Evolutionary conservation across 2,113 vertebrate genomes (phyloP), one percentile per base, ranked within the genome.

Genomic region (Phaethornis superciliosus): DNA sequence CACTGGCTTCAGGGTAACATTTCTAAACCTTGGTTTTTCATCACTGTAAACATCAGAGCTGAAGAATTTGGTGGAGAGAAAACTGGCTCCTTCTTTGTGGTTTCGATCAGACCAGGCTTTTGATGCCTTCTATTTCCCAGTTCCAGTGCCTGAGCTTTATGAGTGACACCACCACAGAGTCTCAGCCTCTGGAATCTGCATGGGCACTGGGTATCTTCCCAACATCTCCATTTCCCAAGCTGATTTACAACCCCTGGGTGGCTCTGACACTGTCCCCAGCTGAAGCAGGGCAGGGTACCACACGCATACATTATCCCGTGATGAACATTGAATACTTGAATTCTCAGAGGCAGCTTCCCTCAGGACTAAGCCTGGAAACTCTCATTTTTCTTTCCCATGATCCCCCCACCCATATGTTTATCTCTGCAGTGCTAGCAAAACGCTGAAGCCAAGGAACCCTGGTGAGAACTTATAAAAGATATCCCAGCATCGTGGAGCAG

Each of bases 11-110:
- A 65, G 86, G 74, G 93, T 64, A 90, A 80, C 52, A 37, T 90
- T 95, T 79, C 78, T 75, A 71, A 96, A 68, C 64, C 59, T 56
- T 15, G 56, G 59, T 64, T 94, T 83, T 93, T 71, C 88, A 93
- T 95, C 84, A 74, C 64, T 70, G 64, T 42, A 94, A 90, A 90
- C 72, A 81, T 19, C 44, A 85, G 91, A 85, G 47, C 79, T 78
- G 79, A 93, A 85, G 78, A 94, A 88, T 64, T 52, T 60, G 42
- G 46, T 80, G 78, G 63, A 82, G 74, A 89, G 46, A 91, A 95
- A 92, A 69, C 4, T 87, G 70, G 71, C 95, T 32, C 12, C 71
- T 51, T 33, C 80, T 88, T 77, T 20, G 76, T 67, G 68, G 2
- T 80, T 88, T 85, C 70, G 54, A 90, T 63, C 42, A 78, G 79